These are phyloP conservation scores for Idaea biselata DNA, from an alignment of 2,888 invertebrate species.

Conservation along the genomic window DNA sequence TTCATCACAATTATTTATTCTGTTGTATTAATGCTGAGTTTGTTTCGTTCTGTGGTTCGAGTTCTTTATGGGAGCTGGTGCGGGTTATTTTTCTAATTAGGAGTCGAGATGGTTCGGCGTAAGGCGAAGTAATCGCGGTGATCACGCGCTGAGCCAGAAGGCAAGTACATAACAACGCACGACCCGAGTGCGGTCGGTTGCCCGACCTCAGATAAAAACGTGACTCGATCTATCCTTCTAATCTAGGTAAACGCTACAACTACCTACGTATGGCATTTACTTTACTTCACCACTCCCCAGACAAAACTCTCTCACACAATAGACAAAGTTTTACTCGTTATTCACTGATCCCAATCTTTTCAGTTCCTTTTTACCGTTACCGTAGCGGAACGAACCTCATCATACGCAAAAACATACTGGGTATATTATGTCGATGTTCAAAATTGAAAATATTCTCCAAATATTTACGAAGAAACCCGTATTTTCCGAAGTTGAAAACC, in stretches of 20 bases:
- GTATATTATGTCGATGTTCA: neutral
- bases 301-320: neutral
- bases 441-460: conserved; percentile 1
- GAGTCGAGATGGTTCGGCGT: neutral
- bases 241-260: conserved; percentile 30
- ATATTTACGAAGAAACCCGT: neutral
- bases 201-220: conserved; percentile 40
- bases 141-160: conserved; percentile 29
- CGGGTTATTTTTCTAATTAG: neutral
- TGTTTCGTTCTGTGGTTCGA: conserved; percentile 2
- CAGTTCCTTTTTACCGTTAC: neutral
- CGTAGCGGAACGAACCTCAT: neutral
- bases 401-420: neutral
- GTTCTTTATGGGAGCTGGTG: neutral
- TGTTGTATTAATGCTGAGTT: conserved; percentile 10
- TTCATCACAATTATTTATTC: conserved; percentile 9
- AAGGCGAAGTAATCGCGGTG: conserved; percentile 10
- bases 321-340: neutral
- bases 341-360: neutral
- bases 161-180: conserved; percentile 25
- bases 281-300: neutral
- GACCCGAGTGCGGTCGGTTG: conserved; percentile 23
- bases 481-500: neutral
- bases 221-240: conserved; percentile 46
- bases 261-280: conserved; percentile 3